Percentiles rank a stretch among this genome's conserved stretches.
phyloP scores from a whole-genome alignment of 2,888 invertebrate genomes.

The Coenonympha arcania region DNA sequence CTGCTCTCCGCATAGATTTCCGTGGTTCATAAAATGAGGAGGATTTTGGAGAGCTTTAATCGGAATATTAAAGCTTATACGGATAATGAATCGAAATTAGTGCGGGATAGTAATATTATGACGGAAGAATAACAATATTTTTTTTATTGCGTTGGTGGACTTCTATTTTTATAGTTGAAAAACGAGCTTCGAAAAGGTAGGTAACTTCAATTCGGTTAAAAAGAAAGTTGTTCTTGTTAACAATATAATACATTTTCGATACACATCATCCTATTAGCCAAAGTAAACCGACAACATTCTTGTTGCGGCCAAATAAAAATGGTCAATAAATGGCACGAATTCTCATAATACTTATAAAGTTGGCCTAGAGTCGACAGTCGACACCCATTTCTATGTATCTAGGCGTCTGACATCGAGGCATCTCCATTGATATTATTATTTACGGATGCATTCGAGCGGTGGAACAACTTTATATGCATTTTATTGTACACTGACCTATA shows the following conservation, averaged over 20 bases:
- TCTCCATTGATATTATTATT: conserved; percentile 21
- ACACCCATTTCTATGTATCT: conserved; percentile 1
- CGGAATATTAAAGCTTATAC: too few species aligned
- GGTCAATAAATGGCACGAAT: background rate
- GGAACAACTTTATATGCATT: conserved; percentile 24
- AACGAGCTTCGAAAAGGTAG: too few species aligned
- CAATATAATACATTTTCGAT: background rate
- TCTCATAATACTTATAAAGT: background rate
- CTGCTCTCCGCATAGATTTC: too few species aligned
- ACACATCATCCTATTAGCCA: background rate
- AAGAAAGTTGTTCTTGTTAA: background rate
- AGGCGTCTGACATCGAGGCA: conserved; percentile 21
- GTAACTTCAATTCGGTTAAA: too few species aligned
- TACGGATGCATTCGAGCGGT: conserved; percentile 29
- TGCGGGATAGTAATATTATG: too few species aligned
- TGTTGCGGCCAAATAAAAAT: background rate
- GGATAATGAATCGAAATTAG: too few species aligned
- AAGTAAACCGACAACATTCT: conserved; percentile 3
- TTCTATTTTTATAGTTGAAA: too few species aligned
- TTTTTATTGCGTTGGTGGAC: too few species aligned
- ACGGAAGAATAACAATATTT: too few species aligned
- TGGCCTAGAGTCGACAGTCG: background rate
- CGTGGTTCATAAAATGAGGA: too few species aligned
- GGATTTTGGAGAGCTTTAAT: too few species aligned
- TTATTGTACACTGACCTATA: conserved; percentile 13